These are phyloP conservation scores for Zapornia atra DNA, from an alignment of 2,113 vertebrate genomes.

Conservation along the genomic window DNA sequence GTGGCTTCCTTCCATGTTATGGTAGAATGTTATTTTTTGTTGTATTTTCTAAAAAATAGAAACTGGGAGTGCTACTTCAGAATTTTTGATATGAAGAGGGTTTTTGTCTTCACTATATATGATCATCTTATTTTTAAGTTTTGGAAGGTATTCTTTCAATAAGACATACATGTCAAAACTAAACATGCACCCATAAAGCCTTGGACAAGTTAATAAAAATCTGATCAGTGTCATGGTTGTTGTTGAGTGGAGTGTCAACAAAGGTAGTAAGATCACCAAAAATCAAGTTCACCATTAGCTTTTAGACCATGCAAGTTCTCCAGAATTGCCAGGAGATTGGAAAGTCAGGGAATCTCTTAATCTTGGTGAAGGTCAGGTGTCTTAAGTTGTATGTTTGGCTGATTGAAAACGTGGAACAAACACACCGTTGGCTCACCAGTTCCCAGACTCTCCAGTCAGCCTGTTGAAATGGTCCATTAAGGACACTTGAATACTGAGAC, in stretches of 20 bases:
- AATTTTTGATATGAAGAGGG: background rate
- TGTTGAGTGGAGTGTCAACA: background rate
- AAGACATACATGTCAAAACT: background rate
- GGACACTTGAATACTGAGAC: background rate
- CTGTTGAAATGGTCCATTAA: background rate
- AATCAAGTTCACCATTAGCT: background rate
- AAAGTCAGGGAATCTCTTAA: background rate
- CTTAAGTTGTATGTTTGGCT: background rate
- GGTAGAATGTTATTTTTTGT: background rate
- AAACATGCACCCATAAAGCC: background rate
- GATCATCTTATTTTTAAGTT: background rate
- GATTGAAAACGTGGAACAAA: background rate
- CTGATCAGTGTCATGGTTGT: background rate
- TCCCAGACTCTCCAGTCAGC: background rate
- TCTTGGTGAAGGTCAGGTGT: background rate
- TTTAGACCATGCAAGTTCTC: background rate
- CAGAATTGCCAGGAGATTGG: background rate
- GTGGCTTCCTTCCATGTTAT: background rate
- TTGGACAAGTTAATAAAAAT: background rate
- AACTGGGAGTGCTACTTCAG: background rate
- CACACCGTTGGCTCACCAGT: background rate
- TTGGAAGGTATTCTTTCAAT: background rate
- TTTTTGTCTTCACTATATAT: background rate
- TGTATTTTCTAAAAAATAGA: background rate
- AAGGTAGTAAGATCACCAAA: background rate